Conservation (phyloP, 2,888 invertebrate species). For the Caenorhabditis drosophilae region DNA sequence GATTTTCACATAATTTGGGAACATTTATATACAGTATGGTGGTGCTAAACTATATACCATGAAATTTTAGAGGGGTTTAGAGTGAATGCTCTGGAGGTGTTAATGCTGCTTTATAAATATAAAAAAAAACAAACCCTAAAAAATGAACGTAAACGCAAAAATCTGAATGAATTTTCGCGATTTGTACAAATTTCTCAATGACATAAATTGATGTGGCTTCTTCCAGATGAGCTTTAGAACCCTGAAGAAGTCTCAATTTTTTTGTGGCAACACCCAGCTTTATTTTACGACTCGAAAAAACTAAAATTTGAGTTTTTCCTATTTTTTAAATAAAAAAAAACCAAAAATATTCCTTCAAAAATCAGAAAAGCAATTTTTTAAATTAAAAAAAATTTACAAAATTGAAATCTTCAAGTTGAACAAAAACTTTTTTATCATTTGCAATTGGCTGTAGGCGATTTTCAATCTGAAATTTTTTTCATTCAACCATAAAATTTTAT, state of each 20-base stretch:
- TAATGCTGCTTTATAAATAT: too few relatives aligned
- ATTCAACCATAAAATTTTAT: not conserved
- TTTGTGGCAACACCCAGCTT: too few relatives aligned
- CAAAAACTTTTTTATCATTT: conserved; percentile 19
- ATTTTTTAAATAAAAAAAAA: not conserved
- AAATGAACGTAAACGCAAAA: conserved; percentile 1
- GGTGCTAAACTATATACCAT: too few relatives aligned
- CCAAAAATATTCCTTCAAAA: not conserved
- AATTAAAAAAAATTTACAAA: conserved; percentile 20
- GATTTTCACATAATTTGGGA: too few relatives aligned
- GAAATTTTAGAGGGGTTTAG: too few relatives aligned
- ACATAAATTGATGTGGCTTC: conserved; percentile 34
- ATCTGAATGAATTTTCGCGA: conserved; percentile 9
- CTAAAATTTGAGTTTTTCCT: not conserved
- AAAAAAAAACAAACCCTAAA: conserved; percentile 4
- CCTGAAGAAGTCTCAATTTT: conserved; percentile 11
- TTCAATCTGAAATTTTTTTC: conserved; percentile 23
- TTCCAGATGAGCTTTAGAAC: conserved; percentile 32
- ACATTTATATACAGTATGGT: too few relatives aligned
- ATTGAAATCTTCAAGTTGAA: conserved; percentile 49
- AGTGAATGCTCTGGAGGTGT: too few relatives aligned
- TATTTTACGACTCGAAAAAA: not conserved
- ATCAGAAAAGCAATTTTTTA: not conserved
- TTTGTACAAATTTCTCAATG: conserved; percentile 31
- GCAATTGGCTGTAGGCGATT: conserved; percentile 29